Evolutionary conservation across 2,797 vertebrate genomes (phyloP).

Genomic region (Molossus alvarezi): DNA sequence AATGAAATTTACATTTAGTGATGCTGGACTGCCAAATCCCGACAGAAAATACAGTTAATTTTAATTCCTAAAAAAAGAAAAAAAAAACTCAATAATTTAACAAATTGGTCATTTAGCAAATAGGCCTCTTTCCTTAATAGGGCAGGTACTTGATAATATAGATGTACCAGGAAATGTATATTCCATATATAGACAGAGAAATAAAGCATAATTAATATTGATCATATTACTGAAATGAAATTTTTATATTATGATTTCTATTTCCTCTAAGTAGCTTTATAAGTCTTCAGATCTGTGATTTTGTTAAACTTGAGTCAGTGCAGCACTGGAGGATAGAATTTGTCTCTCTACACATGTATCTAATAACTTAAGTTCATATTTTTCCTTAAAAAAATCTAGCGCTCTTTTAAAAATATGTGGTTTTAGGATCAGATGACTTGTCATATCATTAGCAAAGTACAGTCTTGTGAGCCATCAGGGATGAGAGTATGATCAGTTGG

Average conservation of each 20-base stretch:
- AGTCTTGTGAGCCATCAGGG: not conserved
- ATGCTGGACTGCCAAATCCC: not conserved
- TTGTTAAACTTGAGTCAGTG: not conserved
- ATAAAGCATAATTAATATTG: not conserved
- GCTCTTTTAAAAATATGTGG: not conserved
- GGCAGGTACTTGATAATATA: not conserved
- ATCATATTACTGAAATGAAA: slow-evolving; percentile 11
- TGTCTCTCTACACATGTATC: not conserved
- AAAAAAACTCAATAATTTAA: not conserved
- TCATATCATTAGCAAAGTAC: not conserved
- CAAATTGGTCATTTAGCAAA: not conserved
- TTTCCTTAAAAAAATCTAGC: not conserved
- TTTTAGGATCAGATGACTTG: not conserved
- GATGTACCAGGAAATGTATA: not conserved
- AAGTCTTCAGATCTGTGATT: slow-evolving; percentile 35
- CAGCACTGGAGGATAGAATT: not conserved
- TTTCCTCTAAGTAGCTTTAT: not conserved
- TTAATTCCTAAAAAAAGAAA: not conserved
- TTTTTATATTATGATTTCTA: slow-evolving; percentile 24
- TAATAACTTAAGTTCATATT: not conserved
- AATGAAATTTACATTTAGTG: slow-evolving; percentile 23
- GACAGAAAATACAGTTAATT: slow-evolving; percentile 23
- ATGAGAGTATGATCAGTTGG: not conserved
- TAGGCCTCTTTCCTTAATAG: not conserved
- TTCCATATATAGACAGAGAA: not conserved